Evolutionary conservation across 2,113 vertebrate species (phyloP).

Genomic region (Abramis brama): DNA sequence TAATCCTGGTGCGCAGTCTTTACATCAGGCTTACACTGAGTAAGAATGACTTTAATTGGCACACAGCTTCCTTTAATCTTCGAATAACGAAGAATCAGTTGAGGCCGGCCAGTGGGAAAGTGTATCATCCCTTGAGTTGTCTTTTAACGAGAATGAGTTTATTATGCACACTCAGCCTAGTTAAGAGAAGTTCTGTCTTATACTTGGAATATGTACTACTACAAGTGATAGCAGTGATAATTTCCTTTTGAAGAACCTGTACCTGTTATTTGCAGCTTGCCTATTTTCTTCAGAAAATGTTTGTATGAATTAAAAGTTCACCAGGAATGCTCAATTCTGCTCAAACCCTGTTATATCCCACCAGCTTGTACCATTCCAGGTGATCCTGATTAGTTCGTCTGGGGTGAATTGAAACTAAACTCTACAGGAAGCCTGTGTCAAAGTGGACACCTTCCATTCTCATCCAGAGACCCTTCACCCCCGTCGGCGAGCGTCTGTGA

Average conservation of each 20-base stretch:
- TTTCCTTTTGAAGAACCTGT: background rate
- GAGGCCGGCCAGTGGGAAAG: background rate
- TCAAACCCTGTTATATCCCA: no score
- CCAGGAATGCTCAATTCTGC: background rate
- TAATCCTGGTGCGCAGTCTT: background rate
- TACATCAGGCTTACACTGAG: background rate
- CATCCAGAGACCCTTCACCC: conserved; percentile 10
- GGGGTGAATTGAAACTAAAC: background rate
- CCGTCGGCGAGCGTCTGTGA: conserved; percentile 14
- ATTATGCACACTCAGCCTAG: background rate
- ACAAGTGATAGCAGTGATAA: background rate
- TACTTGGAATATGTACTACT: no score
- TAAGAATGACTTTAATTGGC: conserved; percentile 16
- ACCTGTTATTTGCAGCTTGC: background rate
- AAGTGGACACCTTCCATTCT: background rate
- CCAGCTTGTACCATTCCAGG: background rate
- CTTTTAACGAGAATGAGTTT: conserved; percentile 7
- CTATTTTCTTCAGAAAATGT: background rate
- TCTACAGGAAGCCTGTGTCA: background rate
- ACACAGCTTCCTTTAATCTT: conserved; percentile 22
- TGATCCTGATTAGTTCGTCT: background rate
- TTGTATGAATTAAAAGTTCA: background rate
- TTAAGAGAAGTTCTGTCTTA: background rate
- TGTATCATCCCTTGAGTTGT: background rate
- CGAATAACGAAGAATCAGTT: background rate